Conservation (phyloP, 2,888 invertebrate genomes). For the Ptychoptera contaminata region DNA sequence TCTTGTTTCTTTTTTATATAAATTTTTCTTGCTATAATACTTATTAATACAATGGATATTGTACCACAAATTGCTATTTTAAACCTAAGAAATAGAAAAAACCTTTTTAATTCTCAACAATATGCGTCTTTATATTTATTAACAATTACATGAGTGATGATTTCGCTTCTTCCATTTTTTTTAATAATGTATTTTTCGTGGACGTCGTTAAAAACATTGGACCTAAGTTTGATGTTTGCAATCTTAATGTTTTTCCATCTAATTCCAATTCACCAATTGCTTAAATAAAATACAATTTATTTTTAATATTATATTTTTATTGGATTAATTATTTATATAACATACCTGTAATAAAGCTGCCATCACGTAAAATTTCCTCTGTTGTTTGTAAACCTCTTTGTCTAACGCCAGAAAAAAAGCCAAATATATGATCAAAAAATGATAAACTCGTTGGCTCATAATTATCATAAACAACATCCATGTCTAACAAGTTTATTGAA, state of each 20-base stretch:
- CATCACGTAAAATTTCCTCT: slow-evolving; percentile 72
- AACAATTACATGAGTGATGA: slow-evolving; percentile 45
- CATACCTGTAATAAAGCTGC: slow-evolving; percentile 49
- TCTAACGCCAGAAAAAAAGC: slow-evolving; percentile 68
- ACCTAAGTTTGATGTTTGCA: slow-evolving; percentile 57
- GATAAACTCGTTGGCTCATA: slow-evolving; percentile 64
- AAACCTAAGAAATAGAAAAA: slow-evolving; percentile 28
- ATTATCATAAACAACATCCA: slow-evolving; percentile 69
- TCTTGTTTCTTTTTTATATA: slow-evolving; percentile 35
- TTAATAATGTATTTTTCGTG: slow-evolving; percentile 56
- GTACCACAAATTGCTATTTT: slow-evolving; percentile 39
- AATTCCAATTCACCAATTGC: slow-evolving; percentile 62
- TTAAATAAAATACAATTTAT: neutral
- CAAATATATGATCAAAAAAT: slow-evolving; percentile 67
- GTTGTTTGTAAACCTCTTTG: slow-evolving; percentile 75
- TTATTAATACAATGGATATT: slow-evolving; percentile 36
- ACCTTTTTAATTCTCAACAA: neutral
- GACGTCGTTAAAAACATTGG: slow-evolving; percentile 68
- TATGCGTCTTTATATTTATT: neutral
- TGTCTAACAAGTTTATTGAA: slow-evolving; percentile 34
- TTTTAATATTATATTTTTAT: neutral
- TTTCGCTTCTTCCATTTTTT: slow-evolving; percentile 53
- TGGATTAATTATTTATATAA: slow-evolving; percentile 18
- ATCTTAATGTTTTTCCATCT: slow-evolving; percentile 45
- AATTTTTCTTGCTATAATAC: slow-evolving; percentile 37